phyloP scores from a whole-genome alignment of 2,797 vertebrate genomes.

The Typhlichthys subterraneus region DNA sequence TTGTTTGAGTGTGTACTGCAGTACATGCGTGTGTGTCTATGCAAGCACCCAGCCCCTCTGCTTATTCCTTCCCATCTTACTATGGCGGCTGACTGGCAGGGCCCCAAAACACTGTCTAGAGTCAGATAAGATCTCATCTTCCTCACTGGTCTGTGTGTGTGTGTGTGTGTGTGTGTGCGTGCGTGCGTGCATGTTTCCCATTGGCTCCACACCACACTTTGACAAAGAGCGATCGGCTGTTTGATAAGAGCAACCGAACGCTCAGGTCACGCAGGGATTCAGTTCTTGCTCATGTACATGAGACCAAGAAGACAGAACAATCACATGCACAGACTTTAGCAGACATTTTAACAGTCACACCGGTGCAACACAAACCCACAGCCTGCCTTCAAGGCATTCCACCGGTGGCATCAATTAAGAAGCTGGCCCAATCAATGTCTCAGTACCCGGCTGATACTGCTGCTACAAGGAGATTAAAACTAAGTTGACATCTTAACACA shows the following conservation, averaged over 20 bases:
- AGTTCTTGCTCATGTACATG: conserved; percentile 46
- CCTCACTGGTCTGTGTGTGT: conserved; percentile 23
- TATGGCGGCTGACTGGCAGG: neutral
- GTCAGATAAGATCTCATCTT: conserved; percentile 40
- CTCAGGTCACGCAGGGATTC: conserved; percentile 63
- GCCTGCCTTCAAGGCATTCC: conserved; percentile 46
- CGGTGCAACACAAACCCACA: neutral
- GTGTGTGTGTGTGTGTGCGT: conserved; percentile 2
- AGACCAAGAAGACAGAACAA: conserved; percentile 28
- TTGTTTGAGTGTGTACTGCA: conserved; percentile 25
- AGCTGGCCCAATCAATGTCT: conserved; percentile 73
- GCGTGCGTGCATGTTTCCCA: conserved; percentile 24
- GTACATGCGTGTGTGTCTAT: no score
- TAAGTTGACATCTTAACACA: conserved; percentile 64
- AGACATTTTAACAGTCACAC: neutral
- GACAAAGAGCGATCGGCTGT: conserved; percentile 63
- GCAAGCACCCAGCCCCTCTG: no score
- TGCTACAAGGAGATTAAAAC: conserved; percentile 70
- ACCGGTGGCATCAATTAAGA: conserved; percentile 76
- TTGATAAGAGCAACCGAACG: conserved; percentile 72
- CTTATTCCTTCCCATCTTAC: no score
- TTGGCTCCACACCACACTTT: conserved; percentile 21
- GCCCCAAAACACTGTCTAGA: neutral
- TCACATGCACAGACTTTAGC: conserved; percentile 25
- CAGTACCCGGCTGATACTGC: conserved; percentile 59